phyloP scores from a whole-genome alignment of 1,140 invertebrate species.

The Drosophila prosaltans region DNA sequence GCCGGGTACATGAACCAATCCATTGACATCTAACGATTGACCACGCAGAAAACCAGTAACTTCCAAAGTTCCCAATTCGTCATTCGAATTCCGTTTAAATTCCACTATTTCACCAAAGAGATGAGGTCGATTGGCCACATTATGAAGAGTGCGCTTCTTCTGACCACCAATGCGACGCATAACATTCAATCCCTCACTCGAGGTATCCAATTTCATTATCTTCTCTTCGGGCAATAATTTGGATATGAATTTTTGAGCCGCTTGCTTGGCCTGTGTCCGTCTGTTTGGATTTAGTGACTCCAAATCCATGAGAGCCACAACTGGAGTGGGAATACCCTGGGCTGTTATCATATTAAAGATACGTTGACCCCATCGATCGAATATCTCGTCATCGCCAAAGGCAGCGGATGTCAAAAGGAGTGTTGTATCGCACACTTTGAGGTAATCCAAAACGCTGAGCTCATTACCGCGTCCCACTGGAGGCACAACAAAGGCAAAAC shows the following conservation, averaged over 20 bases:
- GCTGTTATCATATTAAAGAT: conserved; percentile 89
- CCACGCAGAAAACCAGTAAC: conserved; percentile 94
- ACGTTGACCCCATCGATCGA: conserved; percentile 91
- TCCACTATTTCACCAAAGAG: conserved; percentile 91
- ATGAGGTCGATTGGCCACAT: conserved; percentile 91
- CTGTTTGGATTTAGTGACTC: conserved; percentile 89
- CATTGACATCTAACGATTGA: conserved; percentile 92
- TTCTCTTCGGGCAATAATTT: conserved; percentile 94
- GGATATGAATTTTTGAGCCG: conserved; percentile 89
- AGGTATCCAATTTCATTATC: conserved; percentile 89
- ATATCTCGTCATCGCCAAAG: conserved; percentile 83
- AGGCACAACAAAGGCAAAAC: conserved; percentile 91
- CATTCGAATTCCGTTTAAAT: conserved; percentile 86
- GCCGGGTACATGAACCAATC: conserved; percentile 94
- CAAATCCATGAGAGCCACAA: conserved; percentile 90
- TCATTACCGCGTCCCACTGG: conserved; percentile 87
- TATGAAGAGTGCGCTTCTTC: conserved; percentile 89
- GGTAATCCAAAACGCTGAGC: conserved; percentile 90
- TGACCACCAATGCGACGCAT: conserved; percentile 91
- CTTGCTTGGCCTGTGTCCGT: conserved; percentile 89
- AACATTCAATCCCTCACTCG: conserved; percentile 90
- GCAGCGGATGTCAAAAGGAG: conserved; percentile 89
- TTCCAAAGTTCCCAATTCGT: conserved; percentile 88
- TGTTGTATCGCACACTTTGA: conserved; percentile 93
- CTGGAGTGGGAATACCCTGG: conserved; percentile 92